Evolutionary conservation across 2,113 vertebrate genomes (phyloP).

Genomic region (Chiloscyllium plagiosum): DNA sequence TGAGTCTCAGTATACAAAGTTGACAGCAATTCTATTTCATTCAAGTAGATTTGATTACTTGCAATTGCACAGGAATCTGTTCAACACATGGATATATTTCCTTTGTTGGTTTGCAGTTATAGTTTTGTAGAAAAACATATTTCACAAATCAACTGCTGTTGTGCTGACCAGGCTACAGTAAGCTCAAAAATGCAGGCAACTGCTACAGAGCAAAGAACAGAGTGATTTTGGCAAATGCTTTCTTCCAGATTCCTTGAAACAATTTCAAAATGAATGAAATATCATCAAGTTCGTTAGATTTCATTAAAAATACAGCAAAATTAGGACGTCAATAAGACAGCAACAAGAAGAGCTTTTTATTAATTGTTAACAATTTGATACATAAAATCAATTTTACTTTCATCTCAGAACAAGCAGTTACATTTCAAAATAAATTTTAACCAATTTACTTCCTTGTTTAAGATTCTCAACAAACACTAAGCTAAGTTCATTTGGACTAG

Average conservation of each 20-base stretch:
- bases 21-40: slow-evolving; percentile 10
- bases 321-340: background rate
- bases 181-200: background rate
- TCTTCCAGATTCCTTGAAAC: background rate
- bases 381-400: background rate
- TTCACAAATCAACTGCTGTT: background rate
- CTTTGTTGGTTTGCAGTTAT: background rate
- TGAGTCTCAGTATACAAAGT: background rate
- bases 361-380: background rate
- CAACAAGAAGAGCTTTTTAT: background rate
- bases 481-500: background rate
- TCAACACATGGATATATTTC: background rate
- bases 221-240: background rate
- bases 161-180: background rate
- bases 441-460: background rate
- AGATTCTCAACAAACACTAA: background rate
- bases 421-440: background rate
- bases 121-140: background rate
- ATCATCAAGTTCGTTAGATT: background rate
- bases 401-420: background rate
- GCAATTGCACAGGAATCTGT: background rate
- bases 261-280: background rate
- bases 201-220: background rate
- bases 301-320: background rate
- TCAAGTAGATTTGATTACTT: slow-evolving; percentile 10